These are phyloP conservation scores for Acrobasis suavella DNA, from an alignment of 2,888 invertebrate genomes.

Conservation along the genomic window DNA sequence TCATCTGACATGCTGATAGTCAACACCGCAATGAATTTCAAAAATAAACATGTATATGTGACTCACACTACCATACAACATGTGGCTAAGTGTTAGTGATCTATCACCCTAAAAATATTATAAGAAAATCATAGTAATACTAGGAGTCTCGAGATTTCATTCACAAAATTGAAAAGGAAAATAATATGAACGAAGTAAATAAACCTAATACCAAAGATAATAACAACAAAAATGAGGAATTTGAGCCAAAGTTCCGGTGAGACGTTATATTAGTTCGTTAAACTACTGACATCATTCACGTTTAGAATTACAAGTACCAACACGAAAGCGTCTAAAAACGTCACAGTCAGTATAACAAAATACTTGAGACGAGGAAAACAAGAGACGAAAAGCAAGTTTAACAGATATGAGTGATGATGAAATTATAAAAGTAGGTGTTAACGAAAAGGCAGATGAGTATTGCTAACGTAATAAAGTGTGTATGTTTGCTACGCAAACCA, in stretches of 20 bases:
- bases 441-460: no score
- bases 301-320: constrained; percentile 6
- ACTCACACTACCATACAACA: constrained; percentile 2
- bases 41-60: constrained; percentile 9
- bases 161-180: constrained; percentile 6
- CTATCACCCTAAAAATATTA: not conserved
- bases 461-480: constrained; percentile 10
- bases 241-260: constrained; percentile 1
- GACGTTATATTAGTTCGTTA: constrained; percentile 13
- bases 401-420: not conserved
- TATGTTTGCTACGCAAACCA: constrained; percentile 11
- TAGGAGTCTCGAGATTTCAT: not conserved
- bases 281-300: constrained; percentile 18
- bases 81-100: constrained; percentile 17
- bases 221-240: not conserved
- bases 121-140: not conserved
- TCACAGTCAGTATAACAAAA: not conserved
- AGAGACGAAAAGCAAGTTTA: not conserved
- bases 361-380: not conserved
- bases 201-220: not conserved
- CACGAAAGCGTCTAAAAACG: constrained; percentile 4
- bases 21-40: constrained; percentile 7
- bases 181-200: constrained; percentile 5
- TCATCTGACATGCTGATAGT: not conserved
- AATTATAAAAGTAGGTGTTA: not conserved